Evolutionary conservation across 1,140 invertebrate species (phyloP).

Genomic region (Ooceraea biroi): DNA sequence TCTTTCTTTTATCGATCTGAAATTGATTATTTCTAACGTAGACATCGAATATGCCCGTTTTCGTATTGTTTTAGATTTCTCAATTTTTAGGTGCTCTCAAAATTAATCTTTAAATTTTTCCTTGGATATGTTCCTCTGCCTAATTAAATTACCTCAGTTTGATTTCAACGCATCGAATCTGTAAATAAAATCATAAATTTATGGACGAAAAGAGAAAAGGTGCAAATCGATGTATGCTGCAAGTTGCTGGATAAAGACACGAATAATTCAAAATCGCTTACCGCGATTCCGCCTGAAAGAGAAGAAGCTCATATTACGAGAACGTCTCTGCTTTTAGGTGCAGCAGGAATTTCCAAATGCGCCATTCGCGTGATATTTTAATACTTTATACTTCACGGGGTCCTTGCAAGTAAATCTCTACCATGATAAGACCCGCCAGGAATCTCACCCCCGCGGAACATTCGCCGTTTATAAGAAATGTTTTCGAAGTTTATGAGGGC

Average conservation of each 20-base stretch:
- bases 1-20: no score
- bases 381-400: conserved; percentile 66
- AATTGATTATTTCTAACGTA: background rate
- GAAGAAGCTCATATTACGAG: conserved; percentile 39
- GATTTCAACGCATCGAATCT: background rate
- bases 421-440: conserved; percentile 70
- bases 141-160: background rate
- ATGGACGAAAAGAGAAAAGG: no score
- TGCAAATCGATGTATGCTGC: background rate
- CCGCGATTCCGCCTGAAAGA: conserved; percentile 42
- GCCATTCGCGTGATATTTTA: conserved; percentile 72
- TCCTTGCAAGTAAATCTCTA: conserved; percentile 70
- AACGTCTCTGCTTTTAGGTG: conserved; percentile 48
- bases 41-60: background rate
- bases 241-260: conserved; percentile 22
- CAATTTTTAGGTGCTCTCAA: background rate
- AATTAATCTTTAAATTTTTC: conserved; percentile 9
- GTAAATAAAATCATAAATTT: background rate
- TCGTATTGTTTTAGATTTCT: background rate
- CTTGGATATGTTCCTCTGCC: background rate
- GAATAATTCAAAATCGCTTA: conserved; percentile 50
- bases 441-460: conserved; percentile 71
- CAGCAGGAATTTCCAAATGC: conserved; percentile 63
- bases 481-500: conserved; percentile 74
- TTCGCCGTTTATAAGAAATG: conserved; percentile 75